phyloP scores from a whole-genome alignment of 2,113 vertebrate species.

The Thermophis baileyi region DNA sequence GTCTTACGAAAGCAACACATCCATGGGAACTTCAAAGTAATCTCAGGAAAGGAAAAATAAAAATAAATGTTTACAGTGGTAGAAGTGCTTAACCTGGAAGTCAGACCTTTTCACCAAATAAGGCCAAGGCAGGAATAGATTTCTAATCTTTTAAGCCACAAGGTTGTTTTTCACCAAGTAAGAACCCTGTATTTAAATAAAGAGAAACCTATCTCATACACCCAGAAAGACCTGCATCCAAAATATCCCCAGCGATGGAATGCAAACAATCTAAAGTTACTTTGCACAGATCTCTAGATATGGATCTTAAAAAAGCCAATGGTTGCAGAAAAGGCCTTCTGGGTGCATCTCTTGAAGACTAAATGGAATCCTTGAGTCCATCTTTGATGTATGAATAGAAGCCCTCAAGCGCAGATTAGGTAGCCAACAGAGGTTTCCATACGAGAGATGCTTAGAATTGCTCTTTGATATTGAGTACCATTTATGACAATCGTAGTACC shows the following conservation, averaged over 20 bases:
- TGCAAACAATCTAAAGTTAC: background rate
- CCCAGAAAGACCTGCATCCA: background rate
- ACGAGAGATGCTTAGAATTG: background rate
- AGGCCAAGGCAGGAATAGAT: background rate
- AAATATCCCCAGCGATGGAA: background rate
- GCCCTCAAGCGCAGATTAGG: background rate
- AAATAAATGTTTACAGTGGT: fast-evolving
- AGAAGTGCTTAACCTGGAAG: background rate
- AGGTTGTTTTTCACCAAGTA: background rate
- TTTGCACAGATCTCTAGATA: background rate
- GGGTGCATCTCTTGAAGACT: background rate
- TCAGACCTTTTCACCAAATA: background rate
- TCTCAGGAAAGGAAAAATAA: constrained; percentile 5
- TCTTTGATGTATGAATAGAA: background rate
- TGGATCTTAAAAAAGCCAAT: background rate
- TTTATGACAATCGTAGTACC: background rate
- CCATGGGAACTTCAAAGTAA: background rate
- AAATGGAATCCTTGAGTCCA: background rate
- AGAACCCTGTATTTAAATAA: background rate
- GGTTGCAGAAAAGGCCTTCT: background rate
- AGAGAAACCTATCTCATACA: background rate
- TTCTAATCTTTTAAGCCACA: background rate
- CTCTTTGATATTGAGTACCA: background rate
- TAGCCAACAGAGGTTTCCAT: background rate
- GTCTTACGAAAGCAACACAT: background rate